Conservation (phyloP, 2,888 invertebrate species). For the Helobdella robusta region DNA sequence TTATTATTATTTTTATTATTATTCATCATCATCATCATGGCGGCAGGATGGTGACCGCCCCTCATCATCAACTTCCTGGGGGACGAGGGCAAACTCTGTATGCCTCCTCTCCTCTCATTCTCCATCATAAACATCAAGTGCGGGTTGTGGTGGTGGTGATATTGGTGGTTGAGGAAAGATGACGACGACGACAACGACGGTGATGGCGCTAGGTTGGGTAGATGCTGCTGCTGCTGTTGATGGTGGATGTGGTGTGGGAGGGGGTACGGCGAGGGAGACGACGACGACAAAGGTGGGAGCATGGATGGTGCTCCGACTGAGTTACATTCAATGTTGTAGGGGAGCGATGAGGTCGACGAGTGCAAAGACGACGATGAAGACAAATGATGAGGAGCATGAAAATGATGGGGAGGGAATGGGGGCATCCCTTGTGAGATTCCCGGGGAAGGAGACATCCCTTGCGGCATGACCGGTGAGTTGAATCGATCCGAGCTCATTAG, state of each 20-base stretch:
- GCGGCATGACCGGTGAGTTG: no score
- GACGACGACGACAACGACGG: conserved; percentile 7
- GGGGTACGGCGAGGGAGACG: neutral
- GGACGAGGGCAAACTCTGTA: conserved; percentile 27
- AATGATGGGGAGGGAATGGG: no score
- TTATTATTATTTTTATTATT: neutral
- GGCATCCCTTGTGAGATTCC: no score
- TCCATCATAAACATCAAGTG: conserved; percentile 22
- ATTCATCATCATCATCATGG: conserved; percentile 2
- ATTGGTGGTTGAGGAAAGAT: conserved; percentile 3
- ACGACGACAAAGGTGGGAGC: no score
- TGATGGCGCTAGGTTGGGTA: neutral
- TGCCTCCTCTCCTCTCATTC: conserved; percentile 18
- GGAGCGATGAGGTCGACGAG: neutral
- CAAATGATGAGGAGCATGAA: no score
- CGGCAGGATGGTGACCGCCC: neutral
- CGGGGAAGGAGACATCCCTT: no score
- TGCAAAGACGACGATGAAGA: neutral
- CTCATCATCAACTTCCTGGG: conserved; percentile 25
- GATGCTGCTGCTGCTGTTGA: conserved; percentile 2
- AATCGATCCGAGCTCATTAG: no score
- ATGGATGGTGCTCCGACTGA: no score
- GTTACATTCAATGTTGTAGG: no score
- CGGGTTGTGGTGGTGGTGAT: conserved; percentile 5
- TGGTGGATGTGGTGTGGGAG: conserved; percentile 6